These are phyloP conservation scores for Drosophila niveifrons DNA, from an alignment of 2,888 invertebrate genomes.

Conservation along the genomic window DNA sequence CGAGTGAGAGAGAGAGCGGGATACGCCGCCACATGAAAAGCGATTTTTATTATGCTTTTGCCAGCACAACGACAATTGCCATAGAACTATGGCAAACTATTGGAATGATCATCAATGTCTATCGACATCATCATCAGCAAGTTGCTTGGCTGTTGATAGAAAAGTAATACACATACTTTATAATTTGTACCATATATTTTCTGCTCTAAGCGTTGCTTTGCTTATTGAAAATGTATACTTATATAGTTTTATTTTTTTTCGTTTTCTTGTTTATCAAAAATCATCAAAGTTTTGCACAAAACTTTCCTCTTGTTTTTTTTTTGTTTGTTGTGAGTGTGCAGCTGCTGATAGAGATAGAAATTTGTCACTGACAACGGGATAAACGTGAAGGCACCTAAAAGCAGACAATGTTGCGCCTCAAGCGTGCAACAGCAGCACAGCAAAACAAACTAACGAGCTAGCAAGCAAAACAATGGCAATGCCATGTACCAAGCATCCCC, in stretches of 20 bases:
- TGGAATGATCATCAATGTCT: slow-evolving; percentile 38
- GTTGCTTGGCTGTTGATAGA: slow-evolving; percentile 65
- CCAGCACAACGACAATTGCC: slow-evolving; percentile 31
- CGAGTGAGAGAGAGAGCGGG: background rate
- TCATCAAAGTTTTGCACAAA: slow-evolving; percentile 73
- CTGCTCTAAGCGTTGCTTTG: slow-evolving; percentile 56
- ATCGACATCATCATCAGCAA: slow-evolving; percentile 15
- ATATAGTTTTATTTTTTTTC: slow-evolving; percentile 11
- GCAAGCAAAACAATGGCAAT: slow-evolving; percentile 77
- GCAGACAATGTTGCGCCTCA: slow-evolving; percentile 65
- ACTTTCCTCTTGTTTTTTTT: slow-evolving; percentile 37
- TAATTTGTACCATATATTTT: slow-evolving; percentile 8
- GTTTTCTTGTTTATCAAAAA: slow-evolving; percentile 65
- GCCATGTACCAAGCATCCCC: slow-evolving; percentile 52
- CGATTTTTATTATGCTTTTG: slow-evolving; percentile 80
- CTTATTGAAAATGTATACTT: slow-evolving; percentile 65
- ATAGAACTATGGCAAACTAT: slow-evolving; percentile 18
- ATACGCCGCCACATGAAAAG: slow-evolving; percentile 70
- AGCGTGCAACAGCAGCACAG: slow-evolving; percentile 51
- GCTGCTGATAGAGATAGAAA: slow-evolving; percentile 57
- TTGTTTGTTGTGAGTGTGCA: slow-evolving; percentile 32
- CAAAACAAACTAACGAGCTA: slow-evolving; percentile 74
- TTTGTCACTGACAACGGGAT: slow-evolving; percentile 63
- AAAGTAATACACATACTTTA: slow-evolving; percentile 64
- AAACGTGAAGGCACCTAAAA: slow-evolving; percentile 34